Percentiles rank a stretch among this genome's conserved stretches.
Conservation (phyloP, 53 echinoderm and acorn worm genomes). For the Antedon mediterranea region DNA sequence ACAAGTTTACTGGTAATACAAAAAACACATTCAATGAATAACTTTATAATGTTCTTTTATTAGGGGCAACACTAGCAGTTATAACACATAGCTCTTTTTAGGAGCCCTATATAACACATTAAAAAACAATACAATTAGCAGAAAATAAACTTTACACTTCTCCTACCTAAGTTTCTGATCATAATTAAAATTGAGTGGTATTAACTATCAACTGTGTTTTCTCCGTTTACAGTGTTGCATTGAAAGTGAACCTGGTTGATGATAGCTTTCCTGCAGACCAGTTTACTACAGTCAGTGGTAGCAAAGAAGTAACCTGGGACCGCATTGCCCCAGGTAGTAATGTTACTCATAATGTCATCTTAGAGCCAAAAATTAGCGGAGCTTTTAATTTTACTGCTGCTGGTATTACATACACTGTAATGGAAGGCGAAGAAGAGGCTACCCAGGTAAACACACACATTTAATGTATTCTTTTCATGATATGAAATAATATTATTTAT, state of each 20-base stretch:
- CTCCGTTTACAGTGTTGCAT: constrained; percentile 52
- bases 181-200: too few species aligned
- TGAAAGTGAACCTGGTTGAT: constrained; percentile 60
- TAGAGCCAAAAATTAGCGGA: constrained; percentile 60
- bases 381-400: constrained; percentile 80
- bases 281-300: constrained; percentile 56
- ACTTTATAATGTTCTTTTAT: too few species aligned
- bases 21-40: too few species aligned
- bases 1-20: too few species aligned
- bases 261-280: constrained; percentile 71
- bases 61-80: too few species aligned
- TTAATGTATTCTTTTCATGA: too few species aligned
- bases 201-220: constrained; percentile 2
- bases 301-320: constrained; percentile 72
- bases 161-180: too few species aligned
- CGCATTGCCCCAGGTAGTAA: constrained; percentile 92
- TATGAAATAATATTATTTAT: too few species aligned
- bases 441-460: not conserved
- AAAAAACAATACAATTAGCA: too few species aligned
- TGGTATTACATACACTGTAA: constrained; percentile 43
- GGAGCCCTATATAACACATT: too few species aligned
- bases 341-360: constrained; percentile 70
- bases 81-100: too few species aligned
- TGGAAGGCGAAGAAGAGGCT: constrained; percentile 36
- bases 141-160: too few species aligned